Evolutionary conservation across 2,888 invertebrate genomes (phyloP).

Genomic region (Peribatodes rhomboidaria): DNA sequence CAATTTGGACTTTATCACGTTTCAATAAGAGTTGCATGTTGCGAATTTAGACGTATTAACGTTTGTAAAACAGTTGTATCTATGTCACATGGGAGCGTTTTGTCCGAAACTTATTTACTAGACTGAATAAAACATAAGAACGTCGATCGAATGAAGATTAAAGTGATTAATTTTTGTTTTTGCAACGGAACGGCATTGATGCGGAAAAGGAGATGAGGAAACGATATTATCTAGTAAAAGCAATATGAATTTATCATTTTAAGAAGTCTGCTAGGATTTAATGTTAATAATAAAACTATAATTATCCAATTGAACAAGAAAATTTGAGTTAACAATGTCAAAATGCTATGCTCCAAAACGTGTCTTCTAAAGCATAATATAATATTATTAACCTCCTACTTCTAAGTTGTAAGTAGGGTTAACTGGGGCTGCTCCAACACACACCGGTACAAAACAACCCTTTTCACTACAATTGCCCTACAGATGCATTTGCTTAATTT

Average conservation of each 20-base stretch:
- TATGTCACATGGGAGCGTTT: slow-evolving; percentile 83
- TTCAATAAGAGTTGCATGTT: slow-evolving; percentile 3
- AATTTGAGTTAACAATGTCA: no score
- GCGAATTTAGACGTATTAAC: slow-evolving; percentile 25
- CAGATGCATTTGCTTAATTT: no score
- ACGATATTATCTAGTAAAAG: not conserved
- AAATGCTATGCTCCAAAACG: no score
- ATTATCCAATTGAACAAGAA: no score
- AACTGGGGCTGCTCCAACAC: slow-evolving; percentile 26
- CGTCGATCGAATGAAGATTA: slow-evolving; percentile 64
- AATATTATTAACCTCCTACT: no score
- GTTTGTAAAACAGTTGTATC: slow-evolving; percentile 73
- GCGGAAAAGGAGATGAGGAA: not conserved
- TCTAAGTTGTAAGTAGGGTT: no score
- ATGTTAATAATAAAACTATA: no score
- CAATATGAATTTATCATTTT: no score
- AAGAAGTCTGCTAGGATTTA: no score
- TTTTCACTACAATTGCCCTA: slow-evolving; percentile 75
- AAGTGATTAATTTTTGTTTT: slow-evolving; percentile 38
- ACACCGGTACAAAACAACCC: slow-evolving; percentile 64
- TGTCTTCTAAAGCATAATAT: no score
- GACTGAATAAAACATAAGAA: slow-evolving; percentile 80
- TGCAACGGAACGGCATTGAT: slow-evolving; percentile 5
- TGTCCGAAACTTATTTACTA: slow-evolving; percentile 85
- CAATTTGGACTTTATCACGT: slow-evolving; percentile 18